Conservation (phyloP, 2,113 vertebrate genomes). For the Prietella phreatophila region DNA sequence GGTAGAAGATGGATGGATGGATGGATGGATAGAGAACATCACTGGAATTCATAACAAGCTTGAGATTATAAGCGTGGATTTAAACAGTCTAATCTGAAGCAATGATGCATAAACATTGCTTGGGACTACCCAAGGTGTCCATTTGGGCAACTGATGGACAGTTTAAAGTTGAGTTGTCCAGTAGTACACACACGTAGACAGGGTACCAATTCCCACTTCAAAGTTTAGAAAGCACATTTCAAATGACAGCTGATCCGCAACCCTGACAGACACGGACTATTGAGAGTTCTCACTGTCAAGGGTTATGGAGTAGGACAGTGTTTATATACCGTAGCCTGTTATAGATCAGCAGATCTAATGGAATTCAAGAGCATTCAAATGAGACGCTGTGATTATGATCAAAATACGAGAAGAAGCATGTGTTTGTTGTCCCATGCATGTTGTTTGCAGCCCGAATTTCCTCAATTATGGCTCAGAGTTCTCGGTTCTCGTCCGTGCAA, state of each 20-base stretch:
- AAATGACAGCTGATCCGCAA: background rate
- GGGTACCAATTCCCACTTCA: background rate
- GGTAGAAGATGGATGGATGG: too few relatives aligned
- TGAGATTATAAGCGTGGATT: background rate
- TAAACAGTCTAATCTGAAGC: background rate
- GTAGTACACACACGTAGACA: background rate
- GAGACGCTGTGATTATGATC: background rate
- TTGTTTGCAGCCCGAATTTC: conserved; percentile 26
- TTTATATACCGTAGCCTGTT: background rate
- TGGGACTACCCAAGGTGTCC: background rate
- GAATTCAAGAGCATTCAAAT: background rate
- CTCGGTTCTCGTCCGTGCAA: background rate
- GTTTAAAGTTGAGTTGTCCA: background rate
- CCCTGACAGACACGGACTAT: background rate
- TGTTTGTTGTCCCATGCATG: conserved; percentile 14
- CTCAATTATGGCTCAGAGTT: conserved; percentile 8
- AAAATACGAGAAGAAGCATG: background rate
- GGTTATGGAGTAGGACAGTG: background rate
- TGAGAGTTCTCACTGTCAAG: background rate
- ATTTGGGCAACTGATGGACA: background rate
- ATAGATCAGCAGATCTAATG: background rate
- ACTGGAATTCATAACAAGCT: background rate
- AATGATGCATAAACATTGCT: background rate
- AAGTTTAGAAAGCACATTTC: background rate
- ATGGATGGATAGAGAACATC: too few relatives aligned